Base-by-base conservation (phyloP, 2,888 invertebrate genomes). In the Anaspis maculata region DNA sequence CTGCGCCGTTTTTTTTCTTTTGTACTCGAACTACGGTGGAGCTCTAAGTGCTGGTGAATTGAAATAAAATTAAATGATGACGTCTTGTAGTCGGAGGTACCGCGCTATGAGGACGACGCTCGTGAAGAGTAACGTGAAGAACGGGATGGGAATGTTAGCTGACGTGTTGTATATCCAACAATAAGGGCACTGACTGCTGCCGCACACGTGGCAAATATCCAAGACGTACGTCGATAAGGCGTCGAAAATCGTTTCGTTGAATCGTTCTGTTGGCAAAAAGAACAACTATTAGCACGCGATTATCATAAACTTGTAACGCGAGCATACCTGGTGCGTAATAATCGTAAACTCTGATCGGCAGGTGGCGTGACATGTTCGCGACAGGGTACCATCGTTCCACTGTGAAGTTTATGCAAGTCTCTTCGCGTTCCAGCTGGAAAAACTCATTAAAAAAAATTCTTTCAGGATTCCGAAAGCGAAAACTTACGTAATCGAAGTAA, bases 341-440 rank as follows among this genome's bases (percentile, higher is more conserved):
- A 69, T 96, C 95, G 66, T 92, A 96, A 7, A 95, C 82, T 34
- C 87, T 75, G 32, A 92, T 80, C 3, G 90, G 83, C 47, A 95
- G 74, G 64, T 88, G 91, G 26, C 90, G 76, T 1, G 95, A 92
- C 86, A 94, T 88, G 68, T 96, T 96, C 28, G 95, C 95, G 2
- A 95, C 91, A 0, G 95, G 95, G 67, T 77, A 85, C 94, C 94
- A 96, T 46, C 96, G 75, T 66, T 94, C 91, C 33, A 94, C 77
- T 1, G 90, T 88, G 62, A 94, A 89, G 66, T 89, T 85, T 6
- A 96, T 82, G 59, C 96, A 96, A 3, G 87, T 87, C 51, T 79
- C 80, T 62, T 84, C 83, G 13, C 72, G 68, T 54, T 90, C 89
- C 62, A 95, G 65, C 89, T 90, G 66, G 13, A 61, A 63, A 43